These are phyloP conservation scores for Austrolebias charrua DNA, from an alignment of 2,797 vertebrate genomes.

Conservation along the genomic window DNA sequence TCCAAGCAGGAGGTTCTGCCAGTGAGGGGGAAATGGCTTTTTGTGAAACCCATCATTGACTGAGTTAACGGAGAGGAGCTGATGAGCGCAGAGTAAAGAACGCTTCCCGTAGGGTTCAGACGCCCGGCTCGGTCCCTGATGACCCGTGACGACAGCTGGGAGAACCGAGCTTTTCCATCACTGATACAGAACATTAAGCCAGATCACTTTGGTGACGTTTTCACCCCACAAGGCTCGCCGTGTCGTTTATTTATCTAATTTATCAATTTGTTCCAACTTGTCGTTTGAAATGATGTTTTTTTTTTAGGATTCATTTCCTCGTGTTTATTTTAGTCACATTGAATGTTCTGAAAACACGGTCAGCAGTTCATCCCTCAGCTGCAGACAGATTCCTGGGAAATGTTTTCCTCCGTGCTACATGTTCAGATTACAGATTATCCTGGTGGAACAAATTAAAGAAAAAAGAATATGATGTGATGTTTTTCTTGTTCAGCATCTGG, in stretches of 20 bases:
- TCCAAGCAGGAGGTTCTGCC: conserved; percentile 41
- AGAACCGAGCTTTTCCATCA: conserved; percentile 59
- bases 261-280: too few species aligned
- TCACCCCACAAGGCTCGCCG: conserved; percentile 30
- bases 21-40: conserved; percentile 69
- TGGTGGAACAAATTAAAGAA: background rate
- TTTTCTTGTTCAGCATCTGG: conserved; percentile 9
- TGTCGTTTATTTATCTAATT: background rate
- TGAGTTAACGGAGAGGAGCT: conserved; percentile 73
- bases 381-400: background rate
- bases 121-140: conserved; percentile 66
- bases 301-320: too few species aligned
- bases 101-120: conserved; percentile 59
- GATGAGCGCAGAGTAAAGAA: conserved; percentile 67
- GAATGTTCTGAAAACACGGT: background rate
- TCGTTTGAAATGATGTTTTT: too few species aligned
- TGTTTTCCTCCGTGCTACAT: background rate
- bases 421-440: background rate
- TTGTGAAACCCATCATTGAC: conserved; percentile 72
- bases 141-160: conserved; percentile 53
- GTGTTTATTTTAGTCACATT: too few species aligned
- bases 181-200: conserved; percentile 69
- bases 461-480: background rate
- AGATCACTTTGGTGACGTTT: conserved; percentile 61
- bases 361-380: background rate